phyloP scores from a whole-genome alignment of 2,888 invertebrate species.

The Drosophila parthenogenetica region DNA sequence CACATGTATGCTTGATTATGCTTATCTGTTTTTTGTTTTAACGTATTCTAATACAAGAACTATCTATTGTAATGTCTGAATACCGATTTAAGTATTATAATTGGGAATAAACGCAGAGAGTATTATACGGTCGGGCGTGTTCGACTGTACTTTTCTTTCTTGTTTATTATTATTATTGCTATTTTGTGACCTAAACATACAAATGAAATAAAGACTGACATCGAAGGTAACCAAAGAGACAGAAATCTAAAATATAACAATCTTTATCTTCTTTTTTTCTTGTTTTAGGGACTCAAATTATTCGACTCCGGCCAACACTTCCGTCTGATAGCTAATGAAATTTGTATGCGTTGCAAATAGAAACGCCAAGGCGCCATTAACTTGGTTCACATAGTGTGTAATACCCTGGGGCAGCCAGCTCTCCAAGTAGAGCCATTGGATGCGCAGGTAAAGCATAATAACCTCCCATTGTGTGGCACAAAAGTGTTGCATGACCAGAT shows the following conservation, averaged over 20 bases:
- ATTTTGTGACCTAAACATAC: conserved; percentile 41
- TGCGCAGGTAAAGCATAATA: conserved; percentile 32
- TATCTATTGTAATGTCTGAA: too few species aligned
- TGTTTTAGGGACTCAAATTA: background rate
- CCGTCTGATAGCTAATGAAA: conserved; percentile 45
- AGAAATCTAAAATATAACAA: background rate
- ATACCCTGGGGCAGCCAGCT: conserved; percentile 12
- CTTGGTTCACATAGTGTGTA: conserved; percentile 10
- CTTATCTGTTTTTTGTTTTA: too few species aligned
- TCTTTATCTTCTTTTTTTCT: too few species aligned
- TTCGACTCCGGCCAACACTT: conserved; percentile 35
- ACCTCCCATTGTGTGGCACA: conserved; percentile 48
- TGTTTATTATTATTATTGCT: background rate
- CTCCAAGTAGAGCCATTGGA: conserved; percentile 53
- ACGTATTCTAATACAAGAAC: too few species aligned
- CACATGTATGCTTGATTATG: too few species aligned
- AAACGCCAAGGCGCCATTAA: conserved; percentile 21
- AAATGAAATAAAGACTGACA: background rate
- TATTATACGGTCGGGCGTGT: too few species aligned
- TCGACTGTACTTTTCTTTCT: too few species aligned
- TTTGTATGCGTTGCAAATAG: conserved; percentile 24
- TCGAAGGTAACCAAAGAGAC: background rate
- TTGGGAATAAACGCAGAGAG: too few species aligned
- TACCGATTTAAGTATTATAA: too few species aligned
- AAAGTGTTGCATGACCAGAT: conserved; percentile 61